A percentile compares a stretch with the other conserved stretches of the same genome.
Evolutionary conservation across 2,797 vertebrate species (phyloP).

Genomic region (Octomys mimax): DNA sequence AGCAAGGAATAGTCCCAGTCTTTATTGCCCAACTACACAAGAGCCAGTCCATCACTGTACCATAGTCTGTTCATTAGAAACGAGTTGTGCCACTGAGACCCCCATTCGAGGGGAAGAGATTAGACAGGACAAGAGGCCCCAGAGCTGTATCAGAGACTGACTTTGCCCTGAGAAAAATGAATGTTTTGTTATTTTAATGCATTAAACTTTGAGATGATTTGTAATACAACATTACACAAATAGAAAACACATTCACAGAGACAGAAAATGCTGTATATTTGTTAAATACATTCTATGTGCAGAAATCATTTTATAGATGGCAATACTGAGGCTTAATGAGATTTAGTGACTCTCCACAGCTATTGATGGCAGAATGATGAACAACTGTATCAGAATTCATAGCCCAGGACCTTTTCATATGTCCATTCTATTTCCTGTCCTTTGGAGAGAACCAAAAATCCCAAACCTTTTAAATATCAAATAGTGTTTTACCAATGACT

Average conservation of each 20-base stretch:
- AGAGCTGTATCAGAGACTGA: neutral
- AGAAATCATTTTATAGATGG: neutral
- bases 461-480: neutral
- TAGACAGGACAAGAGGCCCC: neutral
- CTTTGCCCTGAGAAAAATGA: neutral
- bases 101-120: neutral
- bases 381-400: neutral
- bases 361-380: neutral
- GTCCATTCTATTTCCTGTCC: neutral
- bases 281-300: neutral
- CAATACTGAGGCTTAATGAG: neutral
- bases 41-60: neutral
- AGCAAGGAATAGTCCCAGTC: neutral
- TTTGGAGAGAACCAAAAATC: slow-evolving; percentile 46
- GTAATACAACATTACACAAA: neutral
- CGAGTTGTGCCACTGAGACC: neutral
- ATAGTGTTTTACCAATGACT: neutral
- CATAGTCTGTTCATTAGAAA: neutral
- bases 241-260: neutral
- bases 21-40: neutral
- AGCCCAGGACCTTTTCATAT: neutral
- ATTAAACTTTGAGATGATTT: neutral
- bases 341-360: neutral
- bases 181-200: neutral
- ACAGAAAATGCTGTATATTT: neutral